Percentiles rank a stretch among this genome's conserved stretches.
Evolutionary conservation across 2,888 invertebrate species (phyloP).

Genomic region (Cosmia trapezina): DNA sequence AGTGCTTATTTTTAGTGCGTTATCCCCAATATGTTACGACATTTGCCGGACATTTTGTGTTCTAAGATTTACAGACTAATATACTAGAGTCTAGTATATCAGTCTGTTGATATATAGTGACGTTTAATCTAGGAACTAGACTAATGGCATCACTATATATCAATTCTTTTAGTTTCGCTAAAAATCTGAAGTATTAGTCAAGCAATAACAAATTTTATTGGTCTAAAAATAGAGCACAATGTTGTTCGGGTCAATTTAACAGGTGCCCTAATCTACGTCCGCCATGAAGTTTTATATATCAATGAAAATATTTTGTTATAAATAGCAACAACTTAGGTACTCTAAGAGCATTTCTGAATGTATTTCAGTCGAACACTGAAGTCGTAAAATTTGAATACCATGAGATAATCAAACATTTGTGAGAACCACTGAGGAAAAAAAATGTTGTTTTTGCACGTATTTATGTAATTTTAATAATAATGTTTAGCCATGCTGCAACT

Average conservation of each 20-base stretch:
- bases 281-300: slow-evolving; percentile 31
- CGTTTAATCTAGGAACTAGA: background rate
- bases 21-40: background rate
- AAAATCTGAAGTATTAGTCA: slow-evolving; percentile 26
- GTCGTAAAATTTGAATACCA: slow-evolving; percentile 38
- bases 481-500: no score
- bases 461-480: no score
- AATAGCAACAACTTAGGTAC: slow-evolving; percentile 44
- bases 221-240: slow-evolving; percentile 32
- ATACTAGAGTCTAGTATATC: background rate
- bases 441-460: background rate
- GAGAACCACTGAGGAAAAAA: background rate
- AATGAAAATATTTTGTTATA: slow-evolving; percentile 53
- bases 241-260: slow-evolving; percentile 33
- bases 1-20: background rate
- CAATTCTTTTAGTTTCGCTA: slow-evolving; percentile 22
- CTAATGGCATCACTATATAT: slow-evolving; percentile 31
- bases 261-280: slow-evolving; percentile 40
- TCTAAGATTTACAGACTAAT: slow-evolving; percentile 21
- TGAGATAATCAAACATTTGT: slow-evolving; percentile 5
- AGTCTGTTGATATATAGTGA: no score
- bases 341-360: slow-evolving; percentile 19
- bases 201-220: slow-evolving; percentile 39
- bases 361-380: slow-evolving; percentile 19
- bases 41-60: slow-evolving; percentile 24